Base-by-base conservation (phyloP, 1,140 invertebrate species). In the Cataglyphis hispanica region DNA sequence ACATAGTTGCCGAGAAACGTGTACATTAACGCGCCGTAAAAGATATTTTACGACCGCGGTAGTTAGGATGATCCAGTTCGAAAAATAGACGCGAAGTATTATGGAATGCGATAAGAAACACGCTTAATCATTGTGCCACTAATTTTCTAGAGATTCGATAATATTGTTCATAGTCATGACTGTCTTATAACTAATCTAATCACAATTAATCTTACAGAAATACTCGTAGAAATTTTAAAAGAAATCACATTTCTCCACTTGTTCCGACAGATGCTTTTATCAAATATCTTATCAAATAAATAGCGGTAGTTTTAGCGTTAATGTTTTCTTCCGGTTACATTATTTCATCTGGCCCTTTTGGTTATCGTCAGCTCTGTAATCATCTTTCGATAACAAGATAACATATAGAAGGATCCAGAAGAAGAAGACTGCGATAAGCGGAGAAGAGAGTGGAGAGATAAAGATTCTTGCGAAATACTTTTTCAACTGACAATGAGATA, bases 311-410 rank as follows among this genome's bases (percentile, higher is more conserved):
- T 74, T 19, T 3, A 13, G 13, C 22, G 6, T 64, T 34, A 11
- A 10, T 16, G 16, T 86, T 34, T 69, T 58, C 67, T 74, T 86
- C 19, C 27, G 60, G 46, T 63, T 46, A 67, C 19, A 34, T 46
- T 84, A 86, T 69, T 43, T 13, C 61, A 37, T 0, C 6, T 43
- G 37, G 16, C 40, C 27, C 16, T 85, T 85, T 43, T 40, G 11
- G 16, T 77, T 85, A 34, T 85, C 46, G 50, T 31, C 22, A 10
- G 43, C 25, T 34, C 37, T 46, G 16, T 70, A 72, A 77, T 72
- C 56, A 27, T 27, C 19, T 7, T 8, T 27, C n/a, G 50, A 60
- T 77, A 72, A 74, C 0, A 34, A 1, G 1, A n/a, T 69, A 27
- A 70, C 10, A 25, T 13, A 13, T 37, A 43, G 19, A 8, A 43